Conservation (phyloP, 2,888 invertebrate species). For the Ormyrus thymus region DNA sequence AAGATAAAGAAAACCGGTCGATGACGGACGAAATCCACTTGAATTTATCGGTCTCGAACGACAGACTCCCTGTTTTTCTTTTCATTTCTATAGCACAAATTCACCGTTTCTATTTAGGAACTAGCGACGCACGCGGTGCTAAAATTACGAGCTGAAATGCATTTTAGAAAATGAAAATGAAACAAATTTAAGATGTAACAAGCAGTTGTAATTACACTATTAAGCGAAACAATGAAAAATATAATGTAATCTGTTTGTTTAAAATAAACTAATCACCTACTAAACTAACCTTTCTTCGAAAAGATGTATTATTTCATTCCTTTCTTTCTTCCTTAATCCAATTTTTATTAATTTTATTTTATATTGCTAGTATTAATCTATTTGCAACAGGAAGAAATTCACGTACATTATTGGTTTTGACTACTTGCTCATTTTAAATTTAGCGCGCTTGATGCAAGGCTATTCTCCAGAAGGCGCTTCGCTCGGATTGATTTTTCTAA, state of each 20-base stretch:
- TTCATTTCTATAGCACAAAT: conserved; percentile 39
- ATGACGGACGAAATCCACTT: background rate
- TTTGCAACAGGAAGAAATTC: background rate
- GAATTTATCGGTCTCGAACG: conserved; percentile 29
- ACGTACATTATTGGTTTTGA: background rate
- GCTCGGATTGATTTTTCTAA: background rate
- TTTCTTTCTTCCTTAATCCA: background rate
- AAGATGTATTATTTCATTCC: background rate
- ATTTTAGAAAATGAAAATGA: conserved; percentile 52
- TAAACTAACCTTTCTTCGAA: conserved; percentile 53
- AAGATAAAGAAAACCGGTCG: conserved; percentile 6
- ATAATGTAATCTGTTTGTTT: conserved; percentile 68
- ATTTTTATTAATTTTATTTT: conserved; percentile 18
- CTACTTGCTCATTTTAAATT: conserved; percentile 3
- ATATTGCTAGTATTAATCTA: background rate
- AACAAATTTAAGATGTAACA: conserved; percentile 61
- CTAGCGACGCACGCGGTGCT: conserved; percentile 52
- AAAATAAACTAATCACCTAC: conserved; percentile 67
- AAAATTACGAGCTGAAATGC: conserved; percentile 50
- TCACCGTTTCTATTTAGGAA: conserved; percentile 48
- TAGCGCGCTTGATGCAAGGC: background rate
- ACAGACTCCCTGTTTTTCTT: conserved; percentile 16
- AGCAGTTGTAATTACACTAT: conserved; percentile 61
- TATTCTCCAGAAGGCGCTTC: conserved; percentile 28
- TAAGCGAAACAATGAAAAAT: conserved; percentile 50